Conservation (phyloP, 2,888 invertebrate species). For the Drosophila kanekoi region DNA sequence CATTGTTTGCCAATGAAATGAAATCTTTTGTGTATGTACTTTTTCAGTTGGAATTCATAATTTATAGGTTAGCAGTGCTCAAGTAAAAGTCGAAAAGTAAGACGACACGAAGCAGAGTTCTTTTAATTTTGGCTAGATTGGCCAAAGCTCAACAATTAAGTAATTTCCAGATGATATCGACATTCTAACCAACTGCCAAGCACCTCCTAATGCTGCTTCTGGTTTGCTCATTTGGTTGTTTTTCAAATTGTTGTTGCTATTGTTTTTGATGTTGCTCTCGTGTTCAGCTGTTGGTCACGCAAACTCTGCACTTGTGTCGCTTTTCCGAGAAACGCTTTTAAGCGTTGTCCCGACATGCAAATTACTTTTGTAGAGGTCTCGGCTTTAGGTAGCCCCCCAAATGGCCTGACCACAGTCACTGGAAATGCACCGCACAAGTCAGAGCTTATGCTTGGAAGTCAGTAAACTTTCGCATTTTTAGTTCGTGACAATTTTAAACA, state of each 20-base stretch:
- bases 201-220: constrained; percentile 15
- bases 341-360: constrained; percentile 57
- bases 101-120: constrained; percentile 50
- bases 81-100: constrained; percentile 35
- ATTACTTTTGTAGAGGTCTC: constrained; percentile 45
- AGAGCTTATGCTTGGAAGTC: constrained; percentile 46
- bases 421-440: constrained; percentile 16
- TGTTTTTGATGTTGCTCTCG: constrained; percentile 34
- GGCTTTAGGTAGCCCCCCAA: constrained; percentile 7
- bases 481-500: constrained; percentile 77
- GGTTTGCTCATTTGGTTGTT: constrained; percentile 11
- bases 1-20: constrained; percentile 64
- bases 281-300: constrained; percentile 63
- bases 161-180: constrained; percentile 53
- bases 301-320: constrained; percentile 52
- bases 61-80: constrained; percentile 74
- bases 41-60: constrained; percentile 63
- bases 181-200: neutral
- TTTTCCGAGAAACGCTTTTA: constrained; percentile 44
- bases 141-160: constrained; percentile 51
- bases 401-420: constrained; percentile 20
- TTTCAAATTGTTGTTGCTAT: neutral
- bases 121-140: constrained; percentile 37
- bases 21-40: constrained; percentile 43
- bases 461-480: constrained; percentile 69